These are phyloP conservation scores for Tragelaphus strepsiceros DNA, from an alignment of 2,113 vertebrate species.

Conservation along the genomic window DNA sequence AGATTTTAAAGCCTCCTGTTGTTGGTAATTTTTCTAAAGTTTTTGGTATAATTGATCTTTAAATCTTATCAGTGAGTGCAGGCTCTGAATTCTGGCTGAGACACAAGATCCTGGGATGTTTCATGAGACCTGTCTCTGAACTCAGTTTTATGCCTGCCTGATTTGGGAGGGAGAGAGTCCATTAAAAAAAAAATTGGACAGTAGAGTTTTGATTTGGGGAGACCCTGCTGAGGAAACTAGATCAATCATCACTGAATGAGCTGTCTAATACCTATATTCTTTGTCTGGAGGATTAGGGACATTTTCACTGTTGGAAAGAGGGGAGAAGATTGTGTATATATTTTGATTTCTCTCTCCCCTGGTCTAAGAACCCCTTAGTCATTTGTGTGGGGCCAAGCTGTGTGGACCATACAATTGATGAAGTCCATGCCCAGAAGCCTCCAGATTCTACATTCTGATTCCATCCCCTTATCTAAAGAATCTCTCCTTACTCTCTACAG, in stretches of 20 bases:
- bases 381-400: background rate
- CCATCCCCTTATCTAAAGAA: background rate
- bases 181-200: background rate
- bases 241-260: background rate
- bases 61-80: background rate
- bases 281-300: background rate
- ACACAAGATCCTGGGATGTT: background rate
- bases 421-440: background rate
- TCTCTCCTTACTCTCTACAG: background rate
- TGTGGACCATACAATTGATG: background rate
- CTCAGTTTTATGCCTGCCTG: background rate
- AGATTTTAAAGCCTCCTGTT: constrained; percentile 6
- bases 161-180: background rate
- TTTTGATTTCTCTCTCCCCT: background rate
- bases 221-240: background rate
- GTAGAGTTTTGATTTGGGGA: background rate
- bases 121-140: background rate
- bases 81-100: background rate
- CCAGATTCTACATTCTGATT: background rate
- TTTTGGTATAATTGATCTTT: background rate
- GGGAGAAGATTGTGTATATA: background rate
- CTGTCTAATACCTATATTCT: background rate
- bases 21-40: constrained; percentile 10
- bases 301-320: constrained; percentile 28
- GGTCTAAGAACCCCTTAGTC: background rate